These are phyloP conservation scores for Petrocephalus sullivani DNA, from an alignment of 2,797 vertebrate genomes.

Conservation along the genomic window DNA sequence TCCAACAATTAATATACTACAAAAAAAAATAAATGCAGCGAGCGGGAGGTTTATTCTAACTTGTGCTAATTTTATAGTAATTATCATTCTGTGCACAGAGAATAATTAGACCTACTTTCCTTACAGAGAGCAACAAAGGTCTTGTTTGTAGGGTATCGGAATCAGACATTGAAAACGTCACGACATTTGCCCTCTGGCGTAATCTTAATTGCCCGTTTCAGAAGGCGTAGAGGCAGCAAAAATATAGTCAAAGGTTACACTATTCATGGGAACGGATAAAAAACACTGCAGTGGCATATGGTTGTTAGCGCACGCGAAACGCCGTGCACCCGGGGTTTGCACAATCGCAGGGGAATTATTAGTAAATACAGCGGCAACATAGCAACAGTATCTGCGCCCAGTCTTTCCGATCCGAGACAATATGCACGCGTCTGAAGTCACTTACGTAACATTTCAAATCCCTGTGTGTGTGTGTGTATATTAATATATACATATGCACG, in stretches of 20 bases:
- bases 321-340: slow-evolving; percentile 44
- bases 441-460: neutral
- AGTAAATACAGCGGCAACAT: slow-evolving; percentile 40
- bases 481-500: neutral
- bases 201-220: neutral
- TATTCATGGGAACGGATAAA: neutral
- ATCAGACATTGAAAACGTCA: neutral
- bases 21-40: neutral
- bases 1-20: neutral
- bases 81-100: neutral
- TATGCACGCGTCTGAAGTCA: neutral
- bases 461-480: neutral
- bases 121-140: neutral
- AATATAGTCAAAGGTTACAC: neutral
- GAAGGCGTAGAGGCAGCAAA: neutral
- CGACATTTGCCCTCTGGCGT: neutral
- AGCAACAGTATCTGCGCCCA: slow-evolving; percentile 53
- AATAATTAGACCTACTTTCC: too few species aligned
- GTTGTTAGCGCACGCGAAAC: neutral
- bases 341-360: slow-evolving; percentile 22
- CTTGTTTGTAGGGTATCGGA: neutral
- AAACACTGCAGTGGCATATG: neutral
- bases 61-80: neutral
- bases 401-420: neutral
- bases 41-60: neutral